phyloP scores from a whole-genome alignment of 2,888 invertebrate genomes.

The Platycheirus rosarum region DNA sequence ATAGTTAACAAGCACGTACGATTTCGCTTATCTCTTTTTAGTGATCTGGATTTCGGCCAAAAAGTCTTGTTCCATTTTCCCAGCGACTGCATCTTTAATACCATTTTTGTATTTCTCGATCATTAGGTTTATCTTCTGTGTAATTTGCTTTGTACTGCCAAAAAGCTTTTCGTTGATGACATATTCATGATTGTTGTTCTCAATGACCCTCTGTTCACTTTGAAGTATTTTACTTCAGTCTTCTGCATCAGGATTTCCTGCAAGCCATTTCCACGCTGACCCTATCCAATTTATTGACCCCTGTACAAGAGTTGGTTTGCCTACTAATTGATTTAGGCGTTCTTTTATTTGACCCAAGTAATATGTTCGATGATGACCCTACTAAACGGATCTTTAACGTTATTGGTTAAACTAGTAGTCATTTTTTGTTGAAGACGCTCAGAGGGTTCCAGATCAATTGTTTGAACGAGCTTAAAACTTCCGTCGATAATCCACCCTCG shows the following conservation, averaged over 20 bases:
- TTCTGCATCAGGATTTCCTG: neutral
- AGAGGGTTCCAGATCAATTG: conserved; percentile 38
- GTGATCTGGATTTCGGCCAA: conserved; percentile 33
- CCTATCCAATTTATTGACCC: conserved; percentile 22
- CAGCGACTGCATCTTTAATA: neutral
- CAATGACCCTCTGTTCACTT: conserved; percentile 10
- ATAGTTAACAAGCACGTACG: conserved; percentile 38
- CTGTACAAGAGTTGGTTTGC: neutral
- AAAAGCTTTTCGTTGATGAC: conserved; percentile 1
- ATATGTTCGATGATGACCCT: neutral
- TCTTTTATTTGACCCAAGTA: conserved; percentile 2
- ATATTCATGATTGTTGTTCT: conserved; percentile 35
- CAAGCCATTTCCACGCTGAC: conserved; percentile 35
- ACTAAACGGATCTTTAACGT: conserved; percentile 1
- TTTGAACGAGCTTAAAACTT: conserved; percentile 41
- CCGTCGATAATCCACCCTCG: conserved; percentile 5
- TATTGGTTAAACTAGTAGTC: conserved; percentile 3
- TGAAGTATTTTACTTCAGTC: conserved; percentile 16
- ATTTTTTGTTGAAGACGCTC: conserved; percentile 2
- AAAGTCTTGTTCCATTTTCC: conserved; percentile 2
- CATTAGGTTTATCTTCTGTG: no score
- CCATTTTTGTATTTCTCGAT: no score
- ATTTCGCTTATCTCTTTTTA: conserved; percentile 57
- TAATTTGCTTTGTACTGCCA: neutral
- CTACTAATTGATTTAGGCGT: neutral